Evolutionary conservation across 64 coral and sea anemone species (phyloP), one percentile per base, ranked within the genome.

Genomic region (Montipora capricornis): DNA sequence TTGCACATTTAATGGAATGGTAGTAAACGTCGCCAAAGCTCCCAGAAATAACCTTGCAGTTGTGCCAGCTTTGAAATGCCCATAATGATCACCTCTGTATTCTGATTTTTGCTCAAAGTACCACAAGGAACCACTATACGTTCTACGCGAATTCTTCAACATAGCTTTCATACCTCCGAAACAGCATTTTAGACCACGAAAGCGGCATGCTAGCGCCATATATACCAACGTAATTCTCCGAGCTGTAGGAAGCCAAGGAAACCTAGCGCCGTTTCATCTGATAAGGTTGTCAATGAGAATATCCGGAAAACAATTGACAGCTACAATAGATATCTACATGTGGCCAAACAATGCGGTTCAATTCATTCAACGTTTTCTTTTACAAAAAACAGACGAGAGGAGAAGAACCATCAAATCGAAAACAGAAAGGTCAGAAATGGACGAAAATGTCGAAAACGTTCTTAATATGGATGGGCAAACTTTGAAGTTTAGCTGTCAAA

Each of bases 21-120:
- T 44, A 13, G 80, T 44, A 82, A 82, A 82, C 20, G 55, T 82
- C 20, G 80, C 55, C 24, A 82, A 60, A 82, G 80, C 80, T 82
- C 80, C 55, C 80, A 29, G 4, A 62, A 82, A 44, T 45, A 82
- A 58, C 8, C 52, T 57, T 58, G 50, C 50, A 82, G 20, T 62
- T 62, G 8, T 29, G 24, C 55, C 53, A 7, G 55, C 50, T 57
- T 80, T 82, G 53, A 2, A 44, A 61, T 82, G 80, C 80, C 55
- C 20, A 61, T 4, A 82, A 62, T 29, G 19, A 29, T 82, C 80
- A 82, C 12, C 80, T 82, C 53, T 61, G 11, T 82, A 62, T 44
- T 47, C 20, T 44, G 55, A 82, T 44, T 61, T 82, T 82, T 82
- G 20, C 80, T 82, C 80, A 82, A 44, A 82, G 80, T 1, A 64